Evolutionary conservation across 2,113 vertebrate genomes (phyloP).

Genomic region (Polypterus senegalus): DNA sequence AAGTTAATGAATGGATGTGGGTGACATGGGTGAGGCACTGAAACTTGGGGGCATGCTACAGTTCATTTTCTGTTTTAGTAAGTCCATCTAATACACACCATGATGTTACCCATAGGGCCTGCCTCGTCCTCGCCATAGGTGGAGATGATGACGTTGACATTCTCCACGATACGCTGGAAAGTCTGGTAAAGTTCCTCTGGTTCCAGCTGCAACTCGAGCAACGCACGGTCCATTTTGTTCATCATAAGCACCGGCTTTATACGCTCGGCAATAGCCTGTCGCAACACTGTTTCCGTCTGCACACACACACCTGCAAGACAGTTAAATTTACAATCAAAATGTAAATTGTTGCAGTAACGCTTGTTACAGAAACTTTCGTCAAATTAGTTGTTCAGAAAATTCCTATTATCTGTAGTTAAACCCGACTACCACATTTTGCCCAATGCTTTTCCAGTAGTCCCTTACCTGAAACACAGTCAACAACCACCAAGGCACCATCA

Average conservation of each 20-base stretch:
- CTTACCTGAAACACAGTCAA: slow-evolving; percentile 92
- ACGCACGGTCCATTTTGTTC: slow-evolving; percentile 95
- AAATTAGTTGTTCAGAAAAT: background rate
- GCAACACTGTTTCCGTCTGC: slow-evolving; percentile 89
- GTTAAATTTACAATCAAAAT: background rate
- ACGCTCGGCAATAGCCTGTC: slow-evolving; percentile 84
- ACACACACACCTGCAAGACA: slow-evolving; percentile 72
- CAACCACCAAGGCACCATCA: slow-evolving; percentile 86
- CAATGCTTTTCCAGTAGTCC: rapidly evolving
- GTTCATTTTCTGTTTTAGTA: too few relatives aligned
- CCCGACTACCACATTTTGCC: too few relatives aligned
- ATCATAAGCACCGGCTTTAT: slow-evolving; percentile 96
- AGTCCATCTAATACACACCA: slow-evolving; percentile 46
- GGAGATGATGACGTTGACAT: slow-evolving; percentile 85
- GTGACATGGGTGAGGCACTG: too few relatives aligned
- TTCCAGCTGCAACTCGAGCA: slow-evolving; percentile 84
- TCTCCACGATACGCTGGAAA: slow-evolving; percentile 92
- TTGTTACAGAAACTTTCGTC: background rate
- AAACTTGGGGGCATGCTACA: too few relatives aligned
- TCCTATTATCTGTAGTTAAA: background rate
- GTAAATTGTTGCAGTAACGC: background rate
- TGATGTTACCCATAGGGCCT: slow-evolving; percentile 86
- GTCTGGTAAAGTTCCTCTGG: slow-evolving; percentile 84
- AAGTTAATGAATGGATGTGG: too few relatives aligned
- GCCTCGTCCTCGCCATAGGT: slow-evolving; percentile 82